These are phyloP conservation scores for Acestrorhynchus altus DNA, from an alignment of 2,797 vertebrate genomes.

Conservation along the genomic window DNA sequence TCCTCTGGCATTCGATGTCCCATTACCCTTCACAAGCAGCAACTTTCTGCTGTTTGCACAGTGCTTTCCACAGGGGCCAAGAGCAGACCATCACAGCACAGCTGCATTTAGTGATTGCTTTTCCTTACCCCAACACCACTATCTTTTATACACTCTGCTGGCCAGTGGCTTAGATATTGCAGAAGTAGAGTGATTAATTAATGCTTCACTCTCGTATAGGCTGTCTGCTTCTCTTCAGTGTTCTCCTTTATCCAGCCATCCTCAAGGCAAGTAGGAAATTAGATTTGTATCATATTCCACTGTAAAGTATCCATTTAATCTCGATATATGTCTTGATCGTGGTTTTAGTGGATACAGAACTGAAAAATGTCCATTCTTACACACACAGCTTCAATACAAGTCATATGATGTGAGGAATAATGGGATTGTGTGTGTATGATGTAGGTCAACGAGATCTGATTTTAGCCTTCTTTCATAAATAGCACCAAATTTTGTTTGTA, in stretches of 20 bases:
- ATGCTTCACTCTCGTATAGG: conserved; percentile 35
- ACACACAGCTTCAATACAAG: conserved; percentile 26
- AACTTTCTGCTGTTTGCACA: conserved; percentile 87
- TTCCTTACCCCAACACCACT: conserved; percentile 46
- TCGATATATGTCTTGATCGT: conserved; percentile 47
- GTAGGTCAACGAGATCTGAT: conserved; percentile 36
- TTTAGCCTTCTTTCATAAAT: conserved; percentile 26
- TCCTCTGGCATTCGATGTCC: conserved; percentile 86
- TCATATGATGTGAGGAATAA: conserved; percentile 31
- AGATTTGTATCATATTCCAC: conserved; percentile 30
- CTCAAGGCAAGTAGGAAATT: conserved; percentile 49
- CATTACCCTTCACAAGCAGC: conserved; percentile 87
- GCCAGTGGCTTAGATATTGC: conserved; percentile 50
- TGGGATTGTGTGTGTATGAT: conserved; percentile 28
- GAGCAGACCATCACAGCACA: conserved; percentile 64
- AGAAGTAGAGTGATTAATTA: conserved; percentile 56
- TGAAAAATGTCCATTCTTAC: conserved; percentile 25
- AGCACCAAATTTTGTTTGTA: neutral
- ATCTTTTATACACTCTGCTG: conserved; percentile 45
- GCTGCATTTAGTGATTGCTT: conserved; percentile 49
- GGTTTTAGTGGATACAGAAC: conserved; percentile 8
- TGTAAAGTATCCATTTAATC: conserved; percentile 28
- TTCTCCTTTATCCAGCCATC: conserved; percentile 18
- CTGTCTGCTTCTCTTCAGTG: conserved; percentile 33
- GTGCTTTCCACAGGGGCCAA: conserved; percentile 80